phyloP scores from a whole-genome alignment of 2,888 invertebrate genomes.

The Cosmia trapezina region DNA sequence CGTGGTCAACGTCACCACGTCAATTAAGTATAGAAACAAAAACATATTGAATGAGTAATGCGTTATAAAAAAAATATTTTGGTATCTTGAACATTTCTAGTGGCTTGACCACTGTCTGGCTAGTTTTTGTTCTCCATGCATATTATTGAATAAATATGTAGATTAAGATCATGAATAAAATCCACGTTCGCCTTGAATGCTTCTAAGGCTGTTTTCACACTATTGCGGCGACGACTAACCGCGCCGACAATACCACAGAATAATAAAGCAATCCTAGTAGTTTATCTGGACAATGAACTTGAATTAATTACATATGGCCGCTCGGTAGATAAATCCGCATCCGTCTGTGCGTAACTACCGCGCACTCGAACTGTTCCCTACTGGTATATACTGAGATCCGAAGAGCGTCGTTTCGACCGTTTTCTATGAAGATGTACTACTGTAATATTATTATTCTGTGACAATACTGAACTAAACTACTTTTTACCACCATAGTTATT shows the following conservation, averaged over 20 bases:
- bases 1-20: slow-evolving; percentile 7
- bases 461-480: not conserved
- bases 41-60: slow-evolving; percentile 21
- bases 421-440: too few species aligned
- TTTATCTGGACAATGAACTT: too few species aligned
- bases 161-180: slow-evolving; percentile 51
- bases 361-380: too few species aligned
- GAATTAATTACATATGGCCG: too few species aligned
- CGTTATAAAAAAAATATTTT: slow-evolving; percentile 41
- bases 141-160: slow-evolving; percentile 50
- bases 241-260: too few species aligned
- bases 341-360: too few species aligned
- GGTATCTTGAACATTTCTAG: slow-evolving; percentile 28
- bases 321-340: too few species aligned
- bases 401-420: too few species aligned
- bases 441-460: too few species aligned
- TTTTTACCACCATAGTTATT: slow-evolving; percentile 21
- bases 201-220: slow-evolving; percentile 6
- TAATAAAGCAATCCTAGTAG: too few species aligned
- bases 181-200: slow-evolving; percentile 58
- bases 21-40: slow-evolving; percentile 14
- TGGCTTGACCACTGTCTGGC: slow-evolving; percentile 17
- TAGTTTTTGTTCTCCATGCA: slow-evolving; percentile 26
- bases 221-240: not conserved
- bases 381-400: too few species aligned